A percentile compares a stretch with the other conserved stretches of the same genome.
phyloP scores from a whole-genome alignment of 2,797 vertebrate species.

The Liparis tanakae region DNA sequence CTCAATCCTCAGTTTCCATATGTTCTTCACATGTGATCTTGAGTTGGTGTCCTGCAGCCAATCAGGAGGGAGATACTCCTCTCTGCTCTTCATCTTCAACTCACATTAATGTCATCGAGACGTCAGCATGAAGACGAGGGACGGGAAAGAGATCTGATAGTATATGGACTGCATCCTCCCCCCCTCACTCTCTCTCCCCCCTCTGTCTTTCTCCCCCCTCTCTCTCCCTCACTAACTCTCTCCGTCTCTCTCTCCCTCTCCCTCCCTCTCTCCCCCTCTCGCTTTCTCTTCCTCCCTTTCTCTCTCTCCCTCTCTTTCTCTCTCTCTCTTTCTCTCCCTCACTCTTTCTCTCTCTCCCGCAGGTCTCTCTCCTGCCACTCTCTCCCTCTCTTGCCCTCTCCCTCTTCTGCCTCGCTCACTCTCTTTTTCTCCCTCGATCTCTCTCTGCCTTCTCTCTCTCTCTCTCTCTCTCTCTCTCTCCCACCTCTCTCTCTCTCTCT shows the following conservation, averaged over 20 bases:
- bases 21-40: background rate
- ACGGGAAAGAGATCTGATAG: constrained; percentile 4
- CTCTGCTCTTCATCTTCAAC: background rate
- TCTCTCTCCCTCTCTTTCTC: background rate
- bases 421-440: no score
- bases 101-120: background rate
- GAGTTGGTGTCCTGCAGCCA: background rate
- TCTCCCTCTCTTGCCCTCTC: no score
- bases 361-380: no score
- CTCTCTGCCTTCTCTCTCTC: no score
- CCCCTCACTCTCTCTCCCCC: background rate
- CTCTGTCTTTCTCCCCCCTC: background rate
- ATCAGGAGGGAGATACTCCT: background rate
- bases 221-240: background rate
- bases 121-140: background rate
- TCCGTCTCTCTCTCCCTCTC: background rate
- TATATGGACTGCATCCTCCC: background rate
- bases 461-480: no score
- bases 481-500: background rate
- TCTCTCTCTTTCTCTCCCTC: background rate
- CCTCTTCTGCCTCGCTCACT: no score
- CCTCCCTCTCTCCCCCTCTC: background rate
- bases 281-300: background rate
- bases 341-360: background rate
- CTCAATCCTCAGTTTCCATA: background rate